These are phyloP conservation scores for Periphyllus acericola DNA, from an alignment of 2,888 invertebrate species.

Conservation along the genomic window DNA sequence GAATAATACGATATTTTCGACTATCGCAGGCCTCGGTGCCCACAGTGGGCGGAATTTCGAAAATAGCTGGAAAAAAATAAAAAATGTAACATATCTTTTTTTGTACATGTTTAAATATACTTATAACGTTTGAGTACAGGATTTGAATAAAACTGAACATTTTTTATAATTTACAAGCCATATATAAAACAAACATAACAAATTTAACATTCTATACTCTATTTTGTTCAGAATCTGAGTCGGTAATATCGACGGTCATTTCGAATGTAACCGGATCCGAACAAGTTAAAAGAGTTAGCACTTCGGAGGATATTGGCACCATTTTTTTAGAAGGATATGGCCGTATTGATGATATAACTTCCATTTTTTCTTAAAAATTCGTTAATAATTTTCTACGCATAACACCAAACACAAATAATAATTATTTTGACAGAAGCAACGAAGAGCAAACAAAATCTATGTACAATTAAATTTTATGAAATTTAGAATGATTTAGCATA, in stretches of 20 bases:
- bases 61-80: too few species aligned
- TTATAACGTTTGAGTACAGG: too few species aligned
- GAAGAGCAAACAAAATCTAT: too few species aligned
- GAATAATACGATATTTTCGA: too few species aligned
- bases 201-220: background rate
- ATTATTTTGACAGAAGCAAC: too few species aligned
- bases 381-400: background rate
- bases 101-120: too few species aligned
- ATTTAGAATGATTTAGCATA: too few species aligned
- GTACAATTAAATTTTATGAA: too few species aligned
- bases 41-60: too few species aligned
- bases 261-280: background rate
- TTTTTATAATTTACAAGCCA: background rate
- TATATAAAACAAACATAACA: background rate
- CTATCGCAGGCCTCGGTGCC: too few species aligned
- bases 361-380: background rate
- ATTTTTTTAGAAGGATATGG: slow-evolving; percentile 6
- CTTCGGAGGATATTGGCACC: background rate
- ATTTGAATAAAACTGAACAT: too few species aligned
- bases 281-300: background rate
- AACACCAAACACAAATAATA: background rate
- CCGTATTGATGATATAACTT: background rate
- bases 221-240: background rate
- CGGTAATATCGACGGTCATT: background rate
- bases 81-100: too few species aligned